Base-by-base conservation (phyloP, 2,888 invertebrate genomes). In the Halocaridina rubra region DNA sequence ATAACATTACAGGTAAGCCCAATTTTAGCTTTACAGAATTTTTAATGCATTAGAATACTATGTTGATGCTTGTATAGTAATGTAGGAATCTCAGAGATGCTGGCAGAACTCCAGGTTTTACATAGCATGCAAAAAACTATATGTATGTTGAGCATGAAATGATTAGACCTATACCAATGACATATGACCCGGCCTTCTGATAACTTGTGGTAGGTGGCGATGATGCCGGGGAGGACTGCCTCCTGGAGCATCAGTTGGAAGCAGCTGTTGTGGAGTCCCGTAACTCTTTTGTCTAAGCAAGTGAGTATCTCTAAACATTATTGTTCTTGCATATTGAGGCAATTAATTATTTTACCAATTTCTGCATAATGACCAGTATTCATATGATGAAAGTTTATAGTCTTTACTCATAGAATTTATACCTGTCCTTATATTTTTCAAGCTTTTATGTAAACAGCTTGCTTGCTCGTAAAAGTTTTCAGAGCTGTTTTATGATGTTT, bases 91-190 rank as follows among this genome's bases (percentile, higher is more conserved):
- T n/a, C n/a, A 27, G 30, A 19, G 33, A 57, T 30, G 79, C 46
- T 81, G 74, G 67, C 61, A 59, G 80, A 67, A 81, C 74, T 81
- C 80, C 64, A 81, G 59, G 74, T 74, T 81, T 61, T 61, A 59
- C 30, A 30, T 32, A 59, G 77, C 77, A 72, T 74, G 79, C 22
- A 19, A 19, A 22, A 77, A 32, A 22, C 22, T 61, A 59, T 22
- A 24, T 61, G 46, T 46, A 32, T 29, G 39, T 74, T 24, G 33
- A 74, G 80, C 61, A 33, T 74, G 74, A 61, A 59, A 59, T 71
- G 53, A 46, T 30, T 80, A 67, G 29, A 61, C 61, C 59, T 46
- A 59, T 30, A 61, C 64, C 64, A 27, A 69, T 81, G 80, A 80
- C 71, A 27, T 72, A 24, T 72, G 80, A 72, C 80, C 64, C 74